Evolutionary conservation across 2,797 vertebrate species (phyloP).

Genomic region (Clarias platycephalus): DNA sequence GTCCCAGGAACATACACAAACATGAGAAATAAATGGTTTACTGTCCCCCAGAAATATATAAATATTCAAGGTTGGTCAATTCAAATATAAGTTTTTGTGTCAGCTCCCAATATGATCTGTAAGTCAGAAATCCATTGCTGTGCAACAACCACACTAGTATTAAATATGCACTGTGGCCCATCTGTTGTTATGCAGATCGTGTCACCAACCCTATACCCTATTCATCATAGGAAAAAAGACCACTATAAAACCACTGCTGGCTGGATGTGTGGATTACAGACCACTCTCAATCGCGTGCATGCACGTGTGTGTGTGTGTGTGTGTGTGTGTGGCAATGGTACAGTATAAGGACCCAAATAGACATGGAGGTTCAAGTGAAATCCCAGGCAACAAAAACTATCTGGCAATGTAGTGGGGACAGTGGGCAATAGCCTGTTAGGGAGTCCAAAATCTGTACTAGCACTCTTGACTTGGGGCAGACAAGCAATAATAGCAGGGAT

Average conservation of each 20-base stretch:
- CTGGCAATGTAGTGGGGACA: neutral
- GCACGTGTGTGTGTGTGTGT: too few relatives aligned
- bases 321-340: neutral
- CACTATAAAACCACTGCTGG: neutral
- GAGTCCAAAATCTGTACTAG: neutral
- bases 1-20: neutral
- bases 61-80: neutral
- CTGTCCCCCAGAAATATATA: neutral
- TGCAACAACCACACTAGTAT: neutral
- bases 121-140: neutral
- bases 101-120: too few relatives aligned
- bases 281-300: neutral
- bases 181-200: slow-evolving; percentile 13
- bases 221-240: neutral
- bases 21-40: neutral
- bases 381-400: neutral
- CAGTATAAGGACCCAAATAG: neutral
- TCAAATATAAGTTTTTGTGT: neutral
- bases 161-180: neutral
- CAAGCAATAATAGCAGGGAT: neutral
- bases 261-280: neutral
- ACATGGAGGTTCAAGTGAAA: neutral
- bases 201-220: neutral
- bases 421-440: neutral
- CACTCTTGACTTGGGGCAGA: neutral